phyloP scores from a whole-genome alignment of 2,113 vertebrate genomes.

The Boleophthalmus pectinirostris region DNA sequence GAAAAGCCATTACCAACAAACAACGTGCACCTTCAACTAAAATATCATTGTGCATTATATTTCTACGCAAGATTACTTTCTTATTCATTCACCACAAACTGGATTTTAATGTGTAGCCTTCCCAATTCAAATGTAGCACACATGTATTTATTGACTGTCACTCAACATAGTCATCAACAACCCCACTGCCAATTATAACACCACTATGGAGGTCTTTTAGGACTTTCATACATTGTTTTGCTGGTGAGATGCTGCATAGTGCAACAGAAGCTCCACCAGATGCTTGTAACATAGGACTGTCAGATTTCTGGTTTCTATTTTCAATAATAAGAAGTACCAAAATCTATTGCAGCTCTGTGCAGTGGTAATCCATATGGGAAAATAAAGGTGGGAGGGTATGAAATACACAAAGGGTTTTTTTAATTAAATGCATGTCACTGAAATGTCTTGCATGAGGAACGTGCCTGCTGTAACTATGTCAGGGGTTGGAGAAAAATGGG shows the following conservation, averaged over 20 bases:
- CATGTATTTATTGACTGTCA: slow-evolving; percentile 11
- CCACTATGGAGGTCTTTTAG: slow-evolving; percentile 33
- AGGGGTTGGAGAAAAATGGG: slow-evolving; percentile 20
- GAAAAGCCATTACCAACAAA: slow-evolving; percentile 48
- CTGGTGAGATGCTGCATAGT: slow-evolving; percentile 4
- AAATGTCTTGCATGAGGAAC: slow-evolving; percentile 81
- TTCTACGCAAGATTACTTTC: slow-evolving; percentile 21
- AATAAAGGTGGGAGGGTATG: not conserved
- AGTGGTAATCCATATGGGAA: slow-evolving; percentile 15
- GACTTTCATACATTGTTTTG: slow-evolving; percentile 20
- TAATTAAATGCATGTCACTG: slow-evolving; percentile 76
- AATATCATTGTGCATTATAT: slow-evolving; percentile 37
- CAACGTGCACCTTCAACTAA: slow-evolving; percentile 58
- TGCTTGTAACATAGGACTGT: slow-evolving; percentile 50
- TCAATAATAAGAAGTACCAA: slow-evolving; percentile 47
- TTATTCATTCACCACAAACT: slow-evolving; percentile 15
- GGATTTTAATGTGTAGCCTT: slow-evolving; percentile 20
- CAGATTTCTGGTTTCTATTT: slow-evolving; percentile 65
- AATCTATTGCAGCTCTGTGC: slow-evolving; percentile 6
- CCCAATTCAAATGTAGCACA: slow-evolving; percentile 55
- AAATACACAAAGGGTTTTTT: slow-evolving; percentile 28
- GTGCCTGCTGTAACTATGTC: slow-evolving; percentile 71
- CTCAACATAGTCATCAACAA: slow-evolving; percentile 13
- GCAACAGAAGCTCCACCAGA: not conserved
- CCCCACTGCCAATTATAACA: not conserved